These are phyloP conservation scores for Heliconius sara DNA, from an alignment of 2,888 invertebrate species.

Conservation along the genomic window DNA sequence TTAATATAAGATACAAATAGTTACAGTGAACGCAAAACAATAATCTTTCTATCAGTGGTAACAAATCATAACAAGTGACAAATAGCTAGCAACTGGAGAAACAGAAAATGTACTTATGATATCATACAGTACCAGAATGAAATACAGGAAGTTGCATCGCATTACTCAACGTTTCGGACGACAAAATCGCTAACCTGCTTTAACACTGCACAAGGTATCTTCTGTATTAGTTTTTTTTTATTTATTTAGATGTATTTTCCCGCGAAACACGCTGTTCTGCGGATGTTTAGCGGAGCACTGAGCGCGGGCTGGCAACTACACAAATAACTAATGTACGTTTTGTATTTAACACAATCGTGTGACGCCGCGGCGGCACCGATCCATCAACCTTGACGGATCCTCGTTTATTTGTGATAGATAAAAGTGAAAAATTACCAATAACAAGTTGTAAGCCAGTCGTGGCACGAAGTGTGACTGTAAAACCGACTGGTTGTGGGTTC, in stretches of 20 bases:
- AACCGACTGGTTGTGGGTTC: too few relatives aligned
- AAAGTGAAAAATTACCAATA: constrained; percentile 23
- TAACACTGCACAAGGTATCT: background rate
- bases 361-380: constrained; percentile 57
- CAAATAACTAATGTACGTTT: constrained; percentile 63
- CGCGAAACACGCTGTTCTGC: constrained; percentile 62
- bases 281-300: constrained; percentile 60
- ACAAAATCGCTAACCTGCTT: constrained; percentile 50
- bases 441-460: background rate
- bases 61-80: constrained; percentile 33
- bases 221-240: constrained; percentile 10
- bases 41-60: constrained; percentile 18
- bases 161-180: constrained; percentile 44
- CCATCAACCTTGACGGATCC: constrained; percentile 47
- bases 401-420: constrained; percentile 30
- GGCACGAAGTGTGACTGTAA: too few relatives aligned
- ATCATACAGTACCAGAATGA: constrained; percentile 22
- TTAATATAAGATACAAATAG: background rate
- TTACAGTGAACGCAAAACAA: constrained; percentile 21
- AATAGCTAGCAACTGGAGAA: constrained; percentile 43
- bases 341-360: constrained; percentile 65
- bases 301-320: constrained; percentile 63
- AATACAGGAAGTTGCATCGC: constrained; percentile 38
- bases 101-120: background rate
- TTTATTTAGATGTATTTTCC: constrained; percentile 19